Percentiles rank a stretch among this genome's conserved stretches.
Conservation (phyloP, 2,888 invertebrate genomes). For the Drosophila phalerata region DNA sequence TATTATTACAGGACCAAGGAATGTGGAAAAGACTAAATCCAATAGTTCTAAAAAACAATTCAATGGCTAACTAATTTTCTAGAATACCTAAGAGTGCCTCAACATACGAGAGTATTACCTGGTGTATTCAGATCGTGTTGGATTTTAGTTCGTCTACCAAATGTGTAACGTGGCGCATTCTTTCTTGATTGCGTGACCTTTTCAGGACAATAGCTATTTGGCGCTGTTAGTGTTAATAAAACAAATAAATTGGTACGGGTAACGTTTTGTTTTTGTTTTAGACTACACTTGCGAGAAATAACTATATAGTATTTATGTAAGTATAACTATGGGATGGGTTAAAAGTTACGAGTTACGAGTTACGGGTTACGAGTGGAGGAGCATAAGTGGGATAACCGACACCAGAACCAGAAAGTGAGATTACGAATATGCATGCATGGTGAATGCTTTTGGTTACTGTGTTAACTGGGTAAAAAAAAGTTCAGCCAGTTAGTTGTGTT, state of each 20-base stretch:
- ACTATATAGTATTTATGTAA: constrained; percentile 14
- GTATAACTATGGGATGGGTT: constrained; percentile 39
- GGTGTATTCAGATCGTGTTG: constrained; percentile 84
- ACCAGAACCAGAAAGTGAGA: constrained; percentile 41
- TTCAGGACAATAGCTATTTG: constrained; percentile 87
- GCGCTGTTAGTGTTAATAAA: constrained; percentile 84
- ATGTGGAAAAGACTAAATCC: background rate
- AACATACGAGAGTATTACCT: constrained; percentile 72
- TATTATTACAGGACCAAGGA: background rate
- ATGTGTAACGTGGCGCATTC: constrained; percentile 85
- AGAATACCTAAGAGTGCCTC: constrained; percentile 40
- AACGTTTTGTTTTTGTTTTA: constrained; percentile 26
- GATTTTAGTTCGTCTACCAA: constrained; percentile 87
- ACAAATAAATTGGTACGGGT: constrained; percentile 60
- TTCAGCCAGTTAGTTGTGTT: constrained; percentile 74
- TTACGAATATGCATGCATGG: constrained; percentile 34
- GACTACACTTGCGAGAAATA: constrained; percentile 24
- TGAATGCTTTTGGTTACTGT: constrained; percentile 18
- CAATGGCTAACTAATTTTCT: constrained; percentile 33
- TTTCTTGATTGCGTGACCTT: constrained; percentile 87
- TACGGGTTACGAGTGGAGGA: constrained; percentile 24
- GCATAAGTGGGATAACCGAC: constrained; percentile 17
- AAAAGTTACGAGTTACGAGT: constrained; percentile 21
- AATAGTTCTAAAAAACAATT: constrained; percentile 14
- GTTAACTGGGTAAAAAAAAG: constrained; percentile 30